A percentile compares a stretch with the other conserved stretches of the same genome.
These are phyloP conservation scores for Seira ritae DNA, from an alignment of 2,888 invertebrate genomes.

Conservation along the genomic window DNA sequence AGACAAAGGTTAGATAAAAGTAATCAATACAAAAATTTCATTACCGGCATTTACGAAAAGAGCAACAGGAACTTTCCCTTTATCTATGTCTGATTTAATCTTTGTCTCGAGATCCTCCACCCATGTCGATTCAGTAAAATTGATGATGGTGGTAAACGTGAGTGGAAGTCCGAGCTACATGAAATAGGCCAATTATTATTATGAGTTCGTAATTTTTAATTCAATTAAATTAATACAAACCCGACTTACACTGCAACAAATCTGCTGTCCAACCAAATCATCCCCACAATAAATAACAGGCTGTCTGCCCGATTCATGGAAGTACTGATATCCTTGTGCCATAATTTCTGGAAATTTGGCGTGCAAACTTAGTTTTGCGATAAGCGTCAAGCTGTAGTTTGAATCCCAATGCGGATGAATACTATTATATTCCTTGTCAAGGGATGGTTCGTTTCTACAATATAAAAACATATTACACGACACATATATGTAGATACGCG, in stretches of 20 bases:
- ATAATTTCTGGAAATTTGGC: conserved; percentile 68
- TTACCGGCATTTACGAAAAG: conserved; percentile 70
- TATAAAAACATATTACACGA: not conserved
- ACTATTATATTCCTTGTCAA: conserved; percentile 68
- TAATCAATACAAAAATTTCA: no score
- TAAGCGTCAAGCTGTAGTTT: conserved; percentile 64
- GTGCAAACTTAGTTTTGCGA: conserved; percentile 66
- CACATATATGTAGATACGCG: no score
- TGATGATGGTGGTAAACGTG: conserved; percentile 63
- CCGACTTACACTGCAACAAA: conserved; percentile 66
- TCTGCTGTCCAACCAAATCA: conserved; percentile 69
- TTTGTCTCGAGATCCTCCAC: conserved; percentile 64
- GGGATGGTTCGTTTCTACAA: conserved; percentile 37
- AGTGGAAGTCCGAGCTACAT: conserved; percentile 71
- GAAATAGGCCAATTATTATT: no score
- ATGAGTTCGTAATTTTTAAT: no score
- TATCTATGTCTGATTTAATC: conserved; percentile 63
- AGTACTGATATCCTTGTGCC: conserved; percentile 68
- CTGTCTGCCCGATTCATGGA: conserved; percentile 64
- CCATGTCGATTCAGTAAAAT: conserved; percentile 67
- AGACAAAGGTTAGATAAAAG: no score
- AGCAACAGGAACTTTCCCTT: conserved; percentile 66
- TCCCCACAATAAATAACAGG: conserved; percentile 72
- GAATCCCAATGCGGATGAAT: conserved; percentile 72
- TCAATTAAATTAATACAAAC: not conserved